A percentile compares a stretch with the other conserved stretches of the same genome.
Conservation (phyloP, 2,113 vertebrate species). For the Spea multiplicata region DNA sequence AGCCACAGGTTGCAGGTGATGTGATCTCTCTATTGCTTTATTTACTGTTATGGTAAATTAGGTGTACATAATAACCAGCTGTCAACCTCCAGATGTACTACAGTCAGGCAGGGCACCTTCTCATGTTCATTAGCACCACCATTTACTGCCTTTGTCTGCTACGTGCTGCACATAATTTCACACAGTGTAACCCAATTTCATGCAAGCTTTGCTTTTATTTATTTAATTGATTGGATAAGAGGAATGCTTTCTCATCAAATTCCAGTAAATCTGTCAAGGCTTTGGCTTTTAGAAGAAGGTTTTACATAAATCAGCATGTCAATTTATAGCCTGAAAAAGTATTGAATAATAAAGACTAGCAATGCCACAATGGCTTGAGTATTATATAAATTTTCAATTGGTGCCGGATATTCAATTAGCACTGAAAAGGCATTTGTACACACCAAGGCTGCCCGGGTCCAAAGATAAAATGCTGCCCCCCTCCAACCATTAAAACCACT, state of each 20-base stretch:
- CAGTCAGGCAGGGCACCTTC: slow-evolving; percentile 61
- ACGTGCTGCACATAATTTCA: slow-evolving; percentile 59
- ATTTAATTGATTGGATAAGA: slow-evolving; percentile 42
- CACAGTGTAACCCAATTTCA: slow-evolving; percentile 63
- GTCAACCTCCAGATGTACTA: slow-evolving; percentile 62
- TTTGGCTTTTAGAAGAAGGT: not conserved
- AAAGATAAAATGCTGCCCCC: no score
- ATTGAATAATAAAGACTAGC: not conserved
- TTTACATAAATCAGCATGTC: slow-evolving; percentile 18
- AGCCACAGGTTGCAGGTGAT: slow-evolving; percentile 61
- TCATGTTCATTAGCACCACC: slow-evolving; percentile 37
- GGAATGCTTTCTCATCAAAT: slow-evolving; percentile 16
- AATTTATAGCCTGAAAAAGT: not conserved
- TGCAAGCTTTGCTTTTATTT: slow-evolving; percentile 64
- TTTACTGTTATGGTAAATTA: slow-evolving; percentile 69
- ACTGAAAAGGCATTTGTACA: no score
- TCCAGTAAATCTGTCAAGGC: slow-evolving; percentile 3
- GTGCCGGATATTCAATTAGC: no score
- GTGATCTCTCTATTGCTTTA: slow-evolving; percentile 56
- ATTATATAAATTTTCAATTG: not conserved
- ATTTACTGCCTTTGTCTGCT: slow-evolving; percentile 49
- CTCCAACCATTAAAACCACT: no score
- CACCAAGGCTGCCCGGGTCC: no score
- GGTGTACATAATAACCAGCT: slow-evolving; percentile 69
- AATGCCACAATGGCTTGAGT: not conserved